Evolutionary conservation across 2,888 invertebrate species (phyloP), one percentile per base, ranked within the genome.

Genomic region (Drosophila buzzatii): DNA sequence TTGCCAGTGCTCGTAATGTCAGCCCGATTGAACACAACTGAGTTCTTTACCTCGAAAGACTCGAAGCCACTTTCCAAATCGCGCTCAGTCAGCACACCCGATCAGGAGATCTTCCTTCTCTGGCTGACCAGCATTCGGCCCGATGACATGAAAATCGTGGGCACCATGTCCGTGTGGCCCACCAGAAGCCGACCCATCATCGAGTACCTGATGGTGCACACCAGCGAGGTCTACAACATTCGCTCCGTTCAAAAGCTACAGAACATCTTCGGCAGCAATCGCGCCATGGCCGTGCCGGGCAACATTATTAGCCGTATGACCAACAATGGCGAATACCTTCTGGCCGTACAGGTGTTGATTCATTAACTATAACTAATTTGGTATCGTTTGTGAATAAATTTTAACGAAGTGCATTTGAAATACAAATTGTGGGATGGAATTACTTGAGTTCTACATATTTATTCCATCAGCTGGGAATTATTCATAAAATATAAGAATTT

Each of bases 1-100:
- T 61, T 92, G 44, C 92, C 92, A 0, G 44, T 92, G 3, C 63
- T 92, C 3, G 81, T 92, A 0, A 92, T 92, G 92, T 83, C 88
- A 0, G 77, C 88, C 0, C 90, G 90, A 9, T 49, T 91, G 3
- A 75, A 73, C 12, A 33, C 87, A 1, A 33, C 66, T 0, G 81
- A 91, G 1, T 53, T 90, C 10, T 81, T 82, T 31, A 23, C 8
- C 1, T 2, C 33, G 5, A 58, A 16, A 16, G 4, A 14, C 10
- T n/a, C 39, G 4, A 12, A 23, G 3, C 39, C 16, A 12, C 44
- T 2, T 8, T 1, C 9, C 33, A 16, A 2, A 1, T 8, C 8
- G 1, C 0, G 9, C 2, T 6, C 4, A 2, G 3, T 0, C 14
- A 16, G 0, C 9, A n/a, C 63, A 0, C 18, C 27, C 5, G 68